phyloP scores from a whole-genome alignment of 2,113 vertebrate genomes.

The Eudorcas thomsonii region DNA sequence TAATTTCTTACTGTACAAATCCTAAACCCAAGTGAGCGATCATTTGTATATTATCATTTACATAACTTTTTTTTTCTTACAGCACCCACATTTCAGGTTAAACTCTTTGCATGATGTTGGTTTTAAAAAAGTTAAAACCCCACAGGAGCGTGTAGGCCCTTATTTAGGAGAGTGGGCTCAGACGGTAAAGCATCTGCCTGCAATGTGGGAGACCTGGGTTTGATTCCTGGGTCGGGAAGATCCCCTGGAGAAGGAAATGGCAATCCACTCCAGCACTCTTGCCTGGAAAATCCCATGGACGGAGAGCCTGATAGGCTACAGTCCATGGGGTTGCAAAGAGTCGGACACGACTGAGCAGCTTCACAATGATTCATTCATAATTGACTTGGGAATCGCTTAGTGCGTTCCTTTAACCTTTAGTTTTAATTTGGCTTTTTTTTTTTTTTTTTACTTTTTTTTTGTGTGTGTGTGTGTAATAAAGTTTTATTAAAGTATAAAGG shows the following conservation, averaged over 20 bases:
- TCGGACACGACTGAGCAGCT: too few species aligned
- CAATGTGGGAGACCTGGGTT: too few species aligned
- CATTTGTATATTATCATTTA: background rate
- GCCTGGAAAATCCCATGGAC: too few species aligned
- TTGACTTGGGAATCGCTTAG: slow-evolving; percentile 30
- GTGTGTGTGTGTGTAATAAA: too few species aligned
- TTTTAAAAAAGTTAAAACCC: slow-evolving; percentile 1
- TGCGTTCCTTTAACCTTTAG: slow-evolving; percentile 69
- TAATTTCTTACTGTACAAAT: slow-evolving; percentile 38
- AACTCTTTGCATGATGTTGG: background rate
- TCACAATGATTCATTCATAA: slow-evolving; percentile 23
- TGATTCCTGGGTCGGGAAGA: too few species aligned
- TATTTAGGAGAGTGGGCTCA: background rate
- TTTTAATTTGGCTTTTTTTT: slow-evolving; percentile 72
- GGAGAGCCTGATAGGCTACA: too few species aligned
- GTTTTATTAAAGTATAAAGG: too few species aligned
- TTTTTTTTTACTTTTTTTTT: too few species aligned
- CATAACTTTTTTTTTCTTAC: background rate
- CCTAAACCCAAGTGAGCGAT: background rate
- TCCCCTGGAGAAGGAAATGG: too few species aligned
- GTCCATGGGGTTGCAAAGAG: too few species aligned
- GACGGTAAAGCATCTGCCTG: too few species aligned
- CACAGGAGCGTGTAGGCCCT: background rate
- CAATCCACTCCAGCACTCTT: too few species aligned
- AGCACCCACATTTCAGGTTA: background rate